Evolutionary conservation across 2,113 vertebrate genomes (phyloP).

Genomic region (Sprattus sprattus): DNA sequence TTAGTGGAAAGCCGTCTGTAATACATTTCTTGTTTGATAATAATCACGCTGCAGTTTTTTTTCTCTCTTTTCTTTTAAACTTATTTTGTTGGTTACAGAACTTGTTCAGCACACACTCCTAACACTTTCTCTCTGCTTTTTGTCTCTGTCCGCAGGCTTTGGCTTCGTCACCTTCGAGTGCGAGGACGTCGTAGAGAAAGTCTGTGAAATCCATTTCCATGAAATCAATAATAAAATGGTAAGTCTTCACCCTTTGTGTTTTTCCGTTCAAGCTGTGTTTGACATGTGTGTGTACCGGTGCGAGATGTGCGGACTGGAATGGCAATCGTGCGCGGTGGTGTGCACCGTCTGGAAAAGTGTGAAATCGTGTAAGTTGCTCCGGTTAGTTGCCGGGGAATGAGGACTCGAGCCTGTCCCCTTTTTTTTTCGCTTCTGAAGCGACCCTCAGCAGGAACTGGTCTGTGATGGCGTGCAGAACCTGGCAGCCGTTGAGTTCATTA

Average conservation of each 20-base stretch:
- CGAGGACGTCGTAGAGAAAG: slow-evolving; percentile 99
- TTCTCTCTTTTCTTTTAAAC: not conserved
- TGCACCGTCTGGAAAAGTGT: slow-evolving; percentile 68
- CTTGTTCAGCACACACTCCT: slow-evolving; percentile 51
- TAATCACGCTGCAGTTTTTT: not conserved
- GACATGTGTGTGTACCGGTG: not conserved
- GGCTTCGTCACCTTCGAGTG: slow-evolving; percentile 99
- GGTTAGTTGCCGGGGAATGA: slow-evolving; percentile 14
- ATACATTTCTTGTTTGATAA: not conserved
- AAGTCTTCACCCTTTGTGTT: slow-evolving; percentile 72
- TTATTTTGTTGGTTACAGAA: slow-evolving; percentile 51
- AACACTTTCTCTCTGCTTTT: slow-evolving; percentile 19
- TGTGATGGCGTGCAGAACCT: slow-evolving; percentile 52
- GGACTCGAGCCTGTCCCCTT: not conserved
- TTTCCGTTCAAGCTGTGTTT: slow-evolving; percentile 63
- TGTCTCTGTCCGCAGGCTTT: slow-evolving; percentile 79
- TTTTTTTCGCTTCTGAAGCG: not conserved
- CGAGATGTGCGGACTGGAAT: not conserved
- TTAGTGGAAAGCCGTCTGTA: not conserved
- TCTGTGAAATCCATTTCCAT: slow-evolving; percentile 99
- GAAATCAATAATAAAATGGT: slow-evolving; percentile 99
- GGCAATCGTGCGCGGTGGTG: slow-evolving; percentile 34
- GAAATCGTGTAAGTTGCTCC: slow-evolving; percentile 63
- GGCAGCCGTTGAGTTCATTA: slow-evolving; percentile 70
- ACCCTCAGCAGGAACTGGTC: not conserved